Evolutionary conservation across 2,888 invertebrate genomes (phyloP), one percentile per base, ranked within the genome.

Genomic region (Pheosia gnoma): DNA sequence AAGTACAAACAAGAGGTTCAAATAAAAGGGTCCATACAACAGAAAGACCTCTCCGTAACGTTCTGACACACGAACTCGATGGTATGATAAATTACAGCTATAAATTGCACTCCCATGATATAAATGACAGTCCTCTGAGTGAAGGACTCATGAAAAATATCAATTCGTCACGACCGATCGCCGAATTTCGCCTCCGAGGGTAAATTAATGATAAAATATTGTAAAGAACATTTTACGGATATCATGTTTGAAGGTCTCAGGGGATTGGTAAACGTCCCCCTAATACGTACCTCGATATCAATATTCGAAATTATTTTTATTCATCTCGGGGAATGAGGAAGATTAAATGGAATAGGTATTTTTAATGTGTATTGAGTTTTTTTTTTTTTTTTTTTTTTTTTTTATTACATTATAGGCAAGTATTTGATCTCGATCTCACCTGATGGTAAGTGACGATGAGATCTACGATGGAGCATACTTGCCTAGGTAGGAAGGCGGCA

Each of bases 141-240:
- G 74, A 78, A 87, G 82, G 80, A 78, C 83, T 86, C 85, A 86
- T 85, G 87, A 88, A 89, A 90, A 87, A 89, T 89, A 88, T 88
- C 84, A 89, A 89, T 91, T 87, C 83, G 84, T 86, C 82, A 84
- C 79, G 82, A 85, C 74, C 78, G 79, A 85, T 81, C 77, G 74
- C 73, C 70, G 72, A 81, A 80, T 78, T 81, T 80, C 75, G 70
- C 71, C 68, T 77, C 65, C 60, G 73, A 72, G 76, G 77, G 81
- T 78, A 81, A 82, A 86, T 86, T 86, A 85, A 85, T 80, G 79
- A 75, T 72, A 75, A 80, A 80, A 75, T 74, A 78, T 79, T 75
- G 73, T 72, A 61, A 66, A 70, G 67, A 72, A 71, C 63, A 70
- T 80, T 80, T 78, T 74, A 69, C 67, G 64, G 72, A 76, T 84